These are phyloP conservation scores for Loripinus fragilis DNA, from an alignment of 2,888 invertebrate species.

Conservation along the genomic window DNA sequence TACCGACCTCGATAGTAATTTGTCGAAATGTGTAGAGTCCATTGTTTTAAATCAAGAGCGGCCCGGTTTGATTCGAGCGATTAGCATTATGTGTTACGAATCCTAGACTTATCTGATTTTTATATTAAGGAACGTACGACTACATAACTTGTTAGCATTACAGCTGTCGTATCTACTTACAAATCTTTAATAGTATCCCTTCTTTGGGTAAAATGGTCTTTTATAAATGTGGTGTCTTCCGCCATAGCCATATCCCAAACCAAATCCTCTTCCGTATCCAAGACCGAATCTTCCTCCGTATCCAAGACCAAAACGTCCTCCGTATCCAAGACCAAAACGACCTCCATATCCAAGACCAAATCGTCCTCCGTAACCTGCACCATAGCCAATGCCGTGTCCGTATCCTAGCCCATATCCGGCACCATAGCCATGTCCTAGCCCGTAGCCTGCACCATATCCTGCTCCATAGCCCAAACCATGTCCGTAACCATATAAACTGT, in stretches of 20 bases:
- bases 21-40: too few species aligned
- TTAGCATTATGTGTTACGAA: too few species aligned
- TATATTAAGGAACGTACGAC: too few species aligned
- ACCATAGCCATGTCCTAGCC: neutral
- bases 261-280: neutral
- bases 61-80: too few species aligned
- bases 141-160: too few species aligned
- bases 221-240: neutral
- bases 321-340: neutral
- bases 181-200: slow-evolving; percentile 1
- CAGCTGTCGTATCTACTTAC: too few species aligned
- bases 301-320: slow-evolving; percentile 1
- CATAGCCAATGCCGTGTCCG: neutral
- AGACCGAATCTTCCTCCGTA: neutral
- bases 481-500: neutral
- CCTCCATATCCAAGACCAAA: slow-evolving; percentile 7
- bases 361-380: neutral
- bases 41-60: too few species aligned
- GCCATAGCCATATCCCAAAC: neutral
- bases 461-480: neutral
- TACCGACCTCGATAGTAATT: too few species aligned
- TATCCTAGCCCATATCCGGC: neutral
- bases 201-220: neutral
- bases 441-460: neutral
- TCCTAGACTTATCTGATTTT: too few species aligned